Base-by-base conservation (phyloP, 1,140 invertebrate genomes). In the Drosophila kurseongensis region DNA sequence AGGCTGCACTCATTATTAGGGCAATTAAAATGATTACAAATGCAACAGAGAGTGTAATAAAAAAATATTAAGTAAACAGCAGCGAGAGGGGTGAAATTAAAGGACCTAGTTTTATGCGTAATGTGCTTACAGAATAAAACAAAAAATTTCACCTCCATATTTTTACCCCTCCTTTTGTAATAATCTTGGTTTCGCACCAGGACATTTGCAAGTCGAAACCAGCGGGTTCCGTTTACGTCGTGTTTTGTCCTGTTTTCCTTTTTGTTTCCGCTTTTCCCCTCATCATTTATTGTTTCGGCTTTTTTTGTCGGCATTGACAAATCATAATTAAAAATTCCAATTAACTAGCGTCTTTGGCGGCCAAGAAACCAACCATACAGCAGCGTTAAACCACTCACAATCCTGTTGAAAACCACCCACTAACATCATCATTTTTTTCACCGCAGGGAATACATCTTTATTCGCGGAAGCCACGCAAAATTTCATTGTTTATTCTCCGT, bases 311-410 rank as follows among this genome's bases (percentile, higher is more conserved):
- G 63, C 72, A 73, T 72, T 84, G 80, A 84, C 80, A 84, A 84
- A 84, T 84, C 80, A 84, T 84, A 84, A 84, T 84, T 84, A 84
- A 84, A 84, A 84, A 84, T 84, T 84, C 76, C 80, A 84, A 84
- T 84, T 84, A 84, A 76, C 80, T 82, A 71, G 52, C 65, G 71
- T 84, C 76, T 80, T 84, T 66, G 45, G 69, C 50, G 66, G 52
- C 67, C 27, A 40, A 59, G 55, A 50, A 27, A 41, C 35, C 57
- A 52, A 40, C 44, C 35, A 4, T 7, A 36, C 23, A 32, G 23
- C 27, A 7, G 16, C 13, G 32, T 18, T 41, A 52, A 32, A 38
- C 18, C 12, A 65, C 29, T 16, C 35, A 45, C 40, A 51, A 41
- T 13, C 8, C 48, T 10, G 13, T 4, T 29, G 29, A 57, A 51